Evolutionary conservation across 2,797 vertebrate species (phyloP).

Genomic region (Dermochelys coriacea): DNA sequence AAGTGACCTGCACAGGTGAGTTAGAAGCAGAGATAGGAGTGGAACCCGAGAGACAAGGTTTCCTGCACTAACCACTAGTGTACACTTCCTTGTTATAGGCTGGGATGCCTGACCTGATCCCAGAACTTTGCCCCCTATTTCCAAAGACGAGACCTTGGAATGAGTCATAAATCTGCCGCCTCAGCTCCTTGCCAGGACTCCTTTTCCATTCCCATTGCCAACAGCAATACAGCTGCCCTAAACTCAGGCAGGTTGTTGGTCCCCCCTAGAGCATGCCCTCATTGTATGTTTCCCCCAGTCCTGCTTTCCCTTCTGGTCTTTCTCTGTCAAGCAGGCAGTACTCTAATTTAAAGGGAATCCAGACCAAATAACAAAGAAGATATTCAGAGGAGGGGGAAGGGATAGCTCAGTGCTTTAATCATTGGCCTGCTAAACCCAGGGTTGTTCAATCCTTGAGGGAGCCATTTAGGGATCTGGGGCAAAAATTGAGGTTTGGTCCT

Average conservation of each 20-base stretch:
- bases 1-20: neutral
- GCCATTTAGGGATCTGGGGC: too few species aligned
- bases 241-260: neutral
- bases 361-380: conserved; percentile 56
- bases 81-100: too few species aligned
- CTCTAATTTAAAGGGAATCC: neutral
- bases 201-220: neutral
- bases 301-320: accelerated
- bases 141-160: neutral
- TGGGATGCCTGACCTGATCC: neutral
- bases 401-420: too few species aligned
- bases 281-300: neutral
- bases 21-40: neutral
- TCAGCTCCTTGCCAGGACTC: neutral
- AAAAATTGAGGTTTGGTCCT: too few species aligned
- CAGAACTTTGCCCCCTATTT: neutral
- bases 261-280: too few species aligned
- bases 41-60: neutral
- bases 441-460: too few species aligned
- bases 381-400: too few species aligned
- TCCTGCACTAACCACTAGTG: neutral
- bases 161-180: neutral
- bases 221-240: too few species aligned
- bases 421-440: too few species aligned
- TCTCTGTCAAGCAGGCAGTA: neutral